phyloP scores from a whole-genome alignment of 2,888 invertebrate genomes.

The Chymomyza procnemis region DNA sequence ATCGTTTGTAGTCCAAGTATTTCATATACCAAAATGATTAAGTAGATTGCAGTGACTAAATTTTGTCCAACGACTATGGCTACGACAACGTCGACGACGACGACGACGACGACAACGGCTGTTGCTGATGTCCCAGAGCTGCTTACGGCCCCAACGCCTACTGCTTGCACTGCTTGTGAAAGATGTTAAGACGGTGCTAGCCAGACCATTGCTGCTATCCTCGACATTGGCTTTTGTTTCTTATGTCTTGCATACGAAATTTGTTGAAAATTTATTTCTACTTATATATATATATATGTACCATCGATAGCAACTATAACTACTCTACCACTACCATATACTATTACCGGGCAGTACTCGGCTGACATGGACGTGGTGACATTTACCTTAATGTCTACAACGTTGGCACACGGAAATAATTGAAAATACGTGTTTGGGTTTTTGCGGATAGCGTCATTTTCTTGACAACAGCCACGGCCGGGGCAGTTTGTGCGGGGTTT shows the following conservation, averaged over 20 bases:
- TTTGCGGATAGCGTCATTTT: constrained; percentile 65
- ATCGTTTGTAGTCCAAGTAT: neutral
- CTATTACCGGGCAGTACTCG: constrained; percentile 16
- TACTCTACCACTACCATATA: constrained; percentile 13
- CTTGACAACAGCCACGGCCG: constrained; percentile 41
- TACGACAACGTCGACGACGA: constrained; percentile 39
- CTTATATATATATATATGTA: constrained; percentile 58
- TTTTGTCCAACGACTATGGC: constrained; percentile 57
- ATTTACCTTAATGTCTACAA: constrained; percentile 54
- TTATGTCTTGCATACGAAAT: constrained; percentile 69
- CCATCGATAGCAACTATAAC: constrained; percentile 56
- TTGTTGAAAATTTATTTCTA: constrained; percentile 38
- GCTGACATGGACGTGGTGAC: constrained; percentile 35
- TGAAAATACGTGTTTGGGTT: constrained; percentile 75
- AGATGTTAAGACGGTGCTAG: neutral
- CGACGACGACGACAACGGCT: constrained; percentile 24
- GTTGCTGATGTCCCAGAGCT: constrained; percentile 34
- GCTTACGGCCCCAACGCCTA: neutral
- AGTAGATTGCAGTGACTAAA: constrained; percentile 72
- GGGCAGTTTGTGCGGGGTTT: neutral
- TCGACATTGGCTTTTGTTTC: constrained; percentile 57
- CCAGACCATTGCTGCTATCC: too few relatives aligned
- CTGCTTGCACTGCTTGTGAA: neutral
- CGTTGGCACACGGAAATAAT: constrained; percentile 71
- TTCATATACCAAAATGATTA: constrained; percentile 61